Base-by-base conservation (phyloP, 2,113 vertebrate species). In the Grallaria varia region DNA sequence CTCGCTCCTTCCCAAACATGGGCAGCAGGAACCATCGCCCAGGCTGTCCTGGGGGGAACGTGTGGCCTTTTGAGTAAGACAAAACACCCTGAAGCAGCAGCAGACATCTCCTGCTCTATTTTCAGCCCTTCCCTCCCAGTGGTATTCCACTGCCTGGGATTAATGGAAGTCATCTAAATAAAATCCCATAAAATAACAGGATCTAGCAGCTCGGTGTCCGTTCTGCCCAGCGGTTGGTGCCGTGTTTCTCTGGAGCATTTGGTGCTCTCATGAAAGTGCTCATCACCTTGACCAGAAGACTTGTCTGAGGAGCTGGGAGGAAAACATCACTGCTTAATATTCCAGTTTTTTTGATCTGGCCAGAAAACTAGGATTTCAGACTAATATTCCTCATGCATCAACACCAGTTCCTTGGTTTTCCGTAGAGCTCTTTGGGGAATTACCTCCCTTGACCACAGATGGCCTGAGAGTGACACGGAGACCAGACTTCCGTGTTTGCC, bases 231-330 rank as follows among this genome's bases (percentile, higher is more conserved):
- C 0, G 0, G 14, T 22, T 58, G 68, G 39, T 62, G 72, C 56
- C 8, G 0, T 8, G 30, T 84, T 78, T 77, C 40, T 68, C 40
- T 52, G 80, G 53, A 80, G 55, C 45, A 13, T 40, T 56, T 19
- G 14, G 15, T 67, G 42, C 42, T 91, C 76, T 30, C 63, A 12
- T 20, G 10, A 50, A 55, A 84, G 24, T 39, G 9, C 23, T 68
- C 37, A 31, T 63, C 64, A 53, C 55, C 0, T 0, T 19, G 78
- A 23, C 44, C 0, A 0, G 49, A 50, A 69, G 33, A 50, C 59
- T 73, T 71, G 23, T 72, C 64, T 66, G 66, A 76, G 60, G 44
- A 72, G 28, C 30, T 25, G 9, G n/a, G 37, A 87, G 55, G 79
- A 59, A 84, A 52, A 49, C 2, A 4, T 39, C 3, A 0, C 42